Base-by-base conservation (phyloP, 2,888 invertebrate genomes). In the Pterostichus niger region DNA sequence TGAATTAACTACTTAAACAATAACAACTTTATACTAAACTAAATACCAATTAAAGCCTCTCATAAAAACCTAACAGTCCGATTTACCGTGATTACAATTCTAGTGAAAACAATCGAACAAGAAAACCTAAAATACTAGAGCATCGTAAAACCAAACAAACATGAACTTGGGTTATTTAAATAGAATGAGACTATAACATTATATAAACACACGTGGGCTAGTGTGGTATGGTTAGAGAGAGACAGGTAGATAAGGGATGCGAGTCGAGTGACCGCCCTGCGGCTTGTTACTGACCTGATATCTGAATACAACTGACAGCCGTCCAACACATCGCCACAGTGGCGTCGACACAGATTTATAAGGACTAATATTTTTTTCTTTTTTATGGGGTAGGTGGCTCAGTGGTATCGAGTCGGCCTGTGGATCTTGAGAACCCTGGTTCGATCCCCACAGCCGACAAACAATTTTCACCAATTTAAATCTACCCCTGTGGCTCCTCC, bases 211-310 rank as follows among this genome's bases (percentile, higher is more conserved):
- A 31, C 17, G 44, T 40, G 17, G 13, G 40, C 10, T 40, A 9
- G 64, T 71, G 68, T 44, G 44, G 44, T 44, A 13, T 13, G 11
- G 68, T 44, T n/a, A 71, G 68, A 71, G 40, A 71, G 68, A 44
- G n/a, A 44, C 11, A 17, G 44, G 15, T 35, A 35, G 68, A 17
- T 68, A 35, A 40, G n/a, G 68, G 68, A 44, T 33, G 15, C 10
- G 35, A 17, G 40, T 10, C 6, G 75, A 46, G 13, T 46, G 33
- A 49, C 81, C 84, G 75, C 15, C 59, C 76, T 83, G 84, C 73
- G 82, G 84, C 85, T 85, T 85, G 85, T 85, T 85, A 85, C 83
- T 83, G 84, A 71, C 80, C 79, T 82, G 84, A 84, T 84, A 84
- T 84, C 84, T 85, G 84, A 83, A 84, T 84, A 81, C 64, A 83